Percentiles rank a stretch among this genome's conserved stretches.
Evolutionary conservation across 2,888 invertebrate genomes (phyloP).

Genomic region (Caenorhabditis plicata): DNA sequence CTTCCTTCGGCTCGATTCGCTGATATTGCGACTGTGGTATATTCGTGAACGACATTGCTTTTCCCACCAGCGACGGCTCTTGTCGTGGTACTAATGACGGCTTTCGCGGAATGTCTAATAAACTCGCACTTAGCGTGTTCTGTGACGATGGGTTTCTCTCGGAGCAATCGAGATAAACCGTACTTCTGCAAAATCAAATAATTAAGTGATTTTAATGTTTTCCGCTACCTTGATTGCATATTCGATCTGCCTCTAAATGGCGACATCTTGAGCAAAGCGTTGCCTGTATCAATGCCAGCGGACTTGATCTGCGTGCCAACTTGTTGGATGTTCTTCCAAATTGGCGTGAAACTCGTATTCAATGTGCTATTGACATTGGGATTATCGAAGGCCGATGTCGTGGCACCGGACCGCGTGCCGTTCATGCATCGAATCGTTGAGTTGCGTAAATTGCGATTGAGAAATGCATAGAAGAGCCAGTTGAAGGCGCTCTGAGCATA

Average conservation of each 20-base stretch:
- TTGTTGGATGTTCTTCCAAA: slow-evolving; percentile 58
- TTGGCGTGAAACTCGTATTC: slow-evolving; percentile 39
- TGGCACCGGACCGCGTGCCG: slow-evolving; percentile 37
- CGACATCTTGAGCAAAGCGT: slow-evolving; percentile 50
- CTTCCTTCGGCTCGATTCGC: slow-evolving; percentile 34
- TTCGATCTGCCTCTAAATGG: slow-evolving; percentile 52
- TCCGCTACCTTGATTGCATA: slow-evolving; percentile 51
- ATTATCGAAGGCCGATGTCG: slow-evolving; percentile 41
- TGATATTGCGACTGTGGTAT: slow-evolving; percentile 29
- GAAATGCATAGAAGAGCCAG: slow-evolving; percentile 64
- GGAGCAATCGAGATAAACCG: slow-evolving; percentile 33
- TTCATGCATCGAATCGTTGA: slow-evolving; percentile 25
- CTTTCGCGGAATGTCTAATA: slow-evolving; percentile 38
- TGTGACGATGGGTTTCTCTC: slow-evolving; percentile 21
- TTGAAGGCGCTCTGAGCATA: slow-evolving; percentile 63
- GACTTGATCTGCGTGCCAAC: slow-evolving; percentile 57
- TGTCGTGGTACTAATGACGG: slow-evolving; percentile 27
- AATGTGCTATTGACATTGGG: slow-evolving; percentile 29
- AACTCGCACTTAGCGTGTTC: slow-evolving; percentile 21
- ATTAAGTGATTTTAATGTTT: not conserved
- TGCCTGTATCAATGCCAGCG: slow-evolving; percentile 52
- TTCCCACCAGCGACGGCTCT: slow-evolving; percentile 35
- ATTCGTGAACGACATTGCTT: slow-evolving; percentile 30
- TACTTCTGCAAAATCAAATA: slow-evolving; percentile 24
- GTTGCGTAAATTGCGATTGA: slow-evolving; percentile 52